Conservation (phyloP, 2,113 vertebrate genomes). For the Phylloscopus trochiloides region DNA sequence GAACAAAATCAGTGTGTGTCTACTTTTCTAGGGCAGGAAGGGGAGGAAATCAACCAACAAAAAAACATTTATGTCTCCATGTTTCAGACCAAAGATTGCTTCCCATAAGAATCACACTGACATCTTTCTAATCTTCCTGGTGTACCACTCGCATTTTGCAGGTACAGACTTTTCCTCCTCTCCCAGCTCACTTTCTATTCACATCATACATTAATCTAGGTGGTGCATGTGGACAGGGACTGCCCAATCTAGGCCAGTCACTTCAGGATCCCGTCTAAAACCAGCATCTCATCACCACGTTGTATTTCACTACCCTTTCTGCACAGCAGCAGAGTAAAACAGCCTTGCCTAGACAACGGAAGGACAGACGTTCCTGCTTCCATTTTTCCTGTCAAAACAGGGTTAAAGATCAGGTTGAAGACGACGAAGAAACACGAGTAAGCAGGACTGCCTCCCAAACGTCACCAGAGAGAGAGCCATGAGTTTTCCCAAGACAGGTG, state of each 20-base stretch:
- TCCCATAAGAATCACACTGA: not conserved
- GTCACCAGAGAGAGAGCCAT: not conserved
- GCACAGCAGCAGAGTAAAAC: not conserved
- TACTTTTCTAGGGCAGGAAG: not conserved
- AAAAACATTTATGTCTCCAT: not conserved
- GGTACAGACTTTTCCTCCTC: not conserved
- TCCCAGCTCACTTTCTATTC: not conserved
- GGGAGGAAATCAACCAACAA: not conserved
- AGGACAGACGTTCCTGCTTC: not conserved
- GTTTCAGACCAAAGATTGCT: not conserved
- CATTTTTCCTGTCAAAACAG: not conserved
- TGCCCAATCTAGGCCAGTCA: not conserved
- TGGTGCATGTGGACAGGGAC: not conserved
- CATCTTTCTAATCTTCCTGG: not conserved
- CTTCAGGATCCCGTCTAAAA: not conserved
- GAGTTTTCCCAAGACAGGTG: not conserved
- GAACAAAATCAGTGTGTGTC: not conserved
- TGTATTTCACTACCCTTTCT: not conserved
- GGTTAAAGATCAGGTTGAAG: not conserved
- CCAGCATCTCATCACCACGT: not conserved
- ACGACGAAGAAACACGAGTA: not conserved
- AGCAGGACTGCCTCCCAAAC: not conserved
- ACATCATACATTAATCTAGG: not conserved
- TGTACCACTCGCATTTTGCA: not conserved
- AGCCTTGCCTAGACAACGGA: not conserved